These are phyloP conservation scores for Drosophila sucinea DNA, from an alignment of 1,140 invertebrate species.

Conservation along the genomic window DNA sequence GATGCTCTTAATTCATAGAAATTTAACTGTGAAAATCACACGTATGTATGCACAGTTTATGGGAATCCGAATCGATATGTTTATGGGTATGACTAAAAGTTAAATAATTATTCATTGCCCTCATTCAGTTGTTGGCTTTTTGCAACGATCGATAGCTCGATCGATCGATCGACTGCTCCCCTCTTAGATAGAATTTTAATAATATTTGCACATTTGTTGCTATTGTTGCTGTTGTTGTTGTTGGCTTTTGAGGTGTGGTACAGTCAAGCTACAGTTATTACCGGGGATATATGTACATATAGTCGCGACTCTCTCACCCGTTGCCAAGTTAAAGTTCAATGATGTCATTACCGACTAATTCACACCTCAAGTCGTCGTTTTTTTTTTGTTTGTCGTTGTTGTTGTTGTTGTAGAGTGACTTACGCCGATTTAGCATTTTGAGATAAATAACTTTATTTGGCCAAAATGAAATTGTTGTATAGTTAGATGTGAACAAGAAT, in stretches of 20 bases:
- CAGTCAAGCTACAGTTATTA: constrained; percentile 71
- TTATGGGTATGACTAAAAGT: constrained; percentile 8
- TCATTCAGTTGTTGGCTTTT: constrained; percentile 57
- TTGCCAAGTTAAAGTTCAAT: constrained; percentile 79
- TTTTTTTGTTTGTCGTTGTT: constrained; percentile 19
- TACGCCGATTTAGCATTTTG: constrained; percentile 59
- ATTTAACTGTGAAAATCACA: constrained; percentile 59
- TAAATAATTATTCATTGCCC: constrained; percentile 64
- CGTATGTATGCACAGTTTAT: neutral
- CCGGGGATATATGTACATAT: constrained; percentile 44
- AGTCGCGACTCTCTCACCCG: constrained; percentile 40
- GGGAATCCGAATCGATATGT: neutral
- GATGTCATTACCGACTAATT: constrained; percentile 80
- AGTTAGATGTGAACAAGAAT: constrained; percentile 9
- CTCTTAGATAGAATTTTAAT: constrained; percentile 60
- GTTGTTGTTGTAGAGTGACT: constrained; percentile 36
- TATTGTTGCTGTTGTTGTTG: constrained; percentile 39
- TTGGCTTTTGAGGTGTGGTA: constrained; percentile 66
- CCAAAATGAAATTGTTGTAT: constrained; percentile 56
- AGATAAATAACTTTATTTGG: constrained; percentile 77
- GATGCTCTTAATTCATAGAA: constrained; percentile 68
- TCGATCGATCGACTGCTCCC: constrained; percentile 26
- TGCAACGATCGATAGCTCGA: constrained; percentile 25
- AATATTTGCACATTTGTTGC: constrained; percentile 63
- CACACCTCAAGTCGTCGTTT: constrained; percentile 77